These are phyloP conservation scores for Syrmaticus mikado DNA, from an alignment of 2,113 vertebrate genomes.

Conservation along the genomic window DNA sequence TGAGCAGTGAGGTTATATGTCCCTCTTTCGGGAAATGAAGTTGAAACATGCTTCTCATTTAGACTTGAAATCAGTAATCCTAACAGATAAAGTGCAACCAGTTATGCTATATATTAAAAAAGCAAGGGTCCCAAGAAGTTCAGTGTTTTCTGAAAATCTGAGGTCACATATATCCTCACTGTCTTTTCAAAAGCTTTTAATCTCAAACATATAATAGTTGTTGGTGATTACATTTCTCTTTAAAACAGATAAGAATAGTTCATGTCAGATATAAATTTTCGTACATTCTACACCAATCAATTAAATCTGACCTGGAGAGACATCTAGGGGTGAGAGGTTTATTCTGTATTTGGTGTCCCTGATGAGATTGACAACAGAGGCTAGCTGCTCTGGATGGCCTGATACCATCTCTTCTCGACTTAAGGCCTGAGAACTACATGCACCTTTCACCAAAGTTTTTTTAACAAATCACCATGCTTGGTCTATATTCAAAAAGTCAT, in stretches of 20 bases:
- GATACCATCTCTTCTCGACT: rapidly evolving
- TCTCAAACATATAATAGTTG: background rate
- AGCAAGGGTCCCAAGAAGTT: background rate
- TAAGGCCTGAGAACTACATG: rapidly evolving
- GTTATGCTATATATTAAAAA: background rate
- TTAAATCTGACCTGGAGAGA: slow-evolving; percentile 59
- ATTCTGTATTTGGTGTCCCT: background rate
- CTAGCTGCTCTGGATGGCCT: background rate
- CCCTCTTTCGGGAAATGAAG: background rate
- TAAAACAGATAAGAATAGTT: background rate
- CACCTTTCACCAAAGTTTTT: background rate
- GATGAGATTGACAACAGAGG: background rate
- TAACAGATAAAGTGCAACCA: background rate
- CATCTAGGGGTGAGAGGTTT: slow-evolving; percentile 60
- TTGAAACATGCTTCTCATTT: background rate
- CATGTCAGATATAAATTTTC: background rate
- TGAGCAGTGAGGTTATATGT: background rate
- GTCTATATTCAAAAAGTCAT: background rate
- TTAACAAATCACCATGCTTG: background rate
- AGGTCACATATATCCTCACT: background rate
- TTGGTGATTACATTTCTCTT: background rate
- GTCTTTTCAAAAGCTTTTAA: background rate
- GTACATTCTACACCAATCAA: background rate
- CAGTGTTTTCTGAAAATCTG: background rate
- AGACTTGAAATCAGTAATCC: background rate